phyloP scores from a whole-genome alignment of 2,113 vertebrate genomes.

The Neomonachus schauinslandi region DNA sequence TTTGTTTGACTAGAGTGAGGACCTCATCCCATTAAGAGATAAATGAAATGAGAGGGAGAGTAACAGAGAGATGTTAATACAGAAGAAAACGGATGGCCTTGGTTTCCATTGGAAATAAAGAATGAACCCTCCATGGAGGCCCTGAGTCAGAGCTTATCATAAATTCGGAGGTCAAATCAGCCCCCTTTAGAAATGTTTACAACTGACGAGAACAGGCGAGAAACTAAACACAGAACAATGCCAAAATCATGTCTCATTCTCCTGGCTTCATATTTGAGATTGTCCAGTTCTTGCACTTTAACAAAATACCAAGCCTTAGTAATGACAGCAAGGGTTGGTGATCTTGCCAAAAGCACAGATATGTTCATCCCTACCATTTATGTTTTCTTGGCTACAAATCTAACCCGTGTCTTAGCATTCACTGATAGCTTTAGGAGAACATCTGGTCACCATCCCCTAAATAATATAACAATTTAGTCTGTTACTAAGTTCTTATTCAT shows the following conservation, averaged over 20 bases:
- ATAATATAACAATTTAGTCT: constrained; percentile 53
- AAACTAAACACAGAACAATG: background rate
- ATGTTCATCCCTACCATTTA: constrained; percentile 54
- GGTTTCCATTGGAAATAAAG: background rate
- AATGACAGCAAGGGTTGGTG: background rate
- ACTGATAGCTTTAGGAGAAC: constrained; percentile 60
- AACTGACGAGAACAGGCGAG: background rate
- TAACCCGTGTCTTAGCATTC: constrained; percentile 14
- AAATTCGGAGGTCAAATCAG: background rate
- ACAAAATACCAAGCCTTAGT: constrained; percentile 47
- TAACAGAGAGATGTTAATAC: background rate
- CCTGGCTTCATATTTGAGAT: constrained; percentile 40
- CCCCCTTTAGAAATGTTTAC: background rate
- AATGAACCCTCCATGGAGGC: background rate
- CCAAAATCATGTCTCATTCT: constrained; percentile 55
- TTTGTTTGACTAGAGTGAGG: background rate
- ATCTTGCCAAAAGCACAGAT: constrained; percentile 52
- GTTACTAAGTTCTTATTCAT: constrained; percentile 63
- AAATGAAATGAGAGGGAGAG: background rate
- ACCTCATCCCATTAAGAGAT: background rate
- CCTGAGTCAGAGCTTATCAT: background rate
- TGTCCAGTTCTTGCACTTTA: constrained; percentile 56
- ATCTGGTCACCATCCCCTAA: constrained; percentile 68
- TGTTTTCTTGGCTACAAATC: constrained; percentile 59
- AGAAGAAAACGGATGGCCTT: background rate